Percentiles rank a stretch among this genome's conserved stretches.
Conservation (phyloP, 2,797 vertebrate species). For the Neosilurus mollespiculum region DNA sequence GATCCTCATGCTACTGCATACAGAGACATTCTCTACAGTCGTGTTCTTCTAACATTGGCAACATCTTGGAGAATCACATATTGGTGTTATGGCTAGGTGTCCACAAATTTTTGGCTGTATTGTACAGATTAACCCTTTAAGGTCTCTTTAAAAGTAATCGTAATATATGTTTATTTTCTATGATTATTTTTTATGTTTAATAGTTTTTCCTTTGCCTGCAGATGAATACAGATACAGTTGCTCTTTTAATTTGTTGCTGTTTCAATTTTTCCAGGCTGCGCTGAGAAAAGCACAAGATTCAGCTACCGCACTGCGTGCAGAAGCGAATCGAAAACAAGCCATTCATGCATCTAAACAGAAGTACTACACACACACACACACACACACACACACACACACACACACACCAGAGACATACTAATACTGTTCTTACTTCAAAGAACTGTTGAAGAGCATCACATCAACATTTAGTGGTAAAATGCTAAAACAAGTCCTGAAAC, state of each 20-base stretch:
- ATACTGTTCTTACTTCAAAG: background rate
- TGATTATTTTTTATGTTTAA: background rate
- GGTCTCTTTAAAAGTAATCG: background rate
- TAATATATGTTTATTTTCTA: background rate
- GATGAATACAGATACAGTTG: background rate
- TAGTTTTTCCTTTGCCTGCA: background rate
- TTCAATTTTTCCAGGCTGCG: constrained; percentile 69
- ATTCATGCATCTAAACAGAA: constrained; percentile 91
- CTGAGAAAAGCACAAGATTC: constrained; percentile 90
- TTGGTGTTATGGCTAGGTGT: background rate
- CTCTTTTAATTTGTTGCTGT: background rate
- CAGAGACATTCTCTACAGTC: background rate
- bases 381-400: background rate
- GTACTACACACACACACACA: constrained; percentile 65
- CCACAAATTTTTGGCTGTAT: background rate
- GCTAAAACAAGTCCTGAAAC: background rate
- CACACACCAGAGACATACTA: background rate
- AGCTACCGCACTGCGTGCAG: constrained; percentile 83
- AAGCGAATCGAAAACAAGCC: constrained; percentile 90
- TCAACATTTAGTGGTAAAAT: background rate
- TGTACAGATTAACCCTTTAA: background rate
- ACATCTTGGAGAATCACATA: background rate
- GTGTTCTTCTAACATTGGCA: background rate
- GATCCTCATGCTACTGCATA: background rate
- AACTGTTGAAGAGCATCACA: background rate